Percentiles rank a stretch among this genome's conserved stretches.
Evolutionary conservation across 1,140 invertebrate species (phyloP).

Genomic region (Aphaenogaster rudis): DNA sequence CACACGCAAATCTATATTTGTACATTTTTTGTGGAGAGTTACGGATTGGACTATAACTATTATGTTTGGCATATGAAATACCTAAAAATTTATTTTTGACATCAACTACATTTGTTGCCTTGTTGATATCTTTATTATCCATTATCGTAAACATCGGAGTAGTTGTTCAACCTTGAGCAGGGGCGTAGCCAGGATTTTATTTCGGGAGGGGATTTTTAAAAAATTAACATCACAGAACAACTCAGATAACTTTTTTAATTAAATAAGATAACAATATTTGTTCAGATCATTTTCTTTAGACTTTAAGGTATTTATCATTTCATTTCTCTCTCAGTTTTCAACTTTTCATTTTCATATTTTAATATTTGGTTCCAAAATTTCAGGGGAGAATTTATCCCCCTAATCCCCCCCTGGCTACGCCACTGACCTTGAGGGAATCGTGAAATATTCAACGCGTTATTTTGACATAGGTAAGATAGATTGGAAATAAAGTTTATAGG

Average conservation of each 20-base stretch:
- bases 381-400: no score
- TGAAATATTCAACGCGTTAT: background rate
- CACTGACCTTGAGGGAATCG: background rate
- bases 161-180: background rate
- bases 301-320: no score
- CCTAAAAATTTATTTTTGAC: background rate
- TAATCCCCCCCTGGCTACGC: no score
- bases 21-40: background rate
- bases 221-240: no score
- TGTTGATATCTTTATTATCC: background rate
- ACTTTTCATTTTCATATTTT: no score
- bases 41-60: background rate
- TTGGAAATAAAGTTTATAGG: constrained; percentile 37
- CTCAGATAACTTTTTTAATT: no score
- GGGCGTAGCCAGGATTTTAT: no score
- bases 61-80: background rate
- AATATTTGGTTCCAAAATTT: no score
- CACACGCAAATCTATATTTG: background rate
- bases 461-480: constrained; percentile 10
- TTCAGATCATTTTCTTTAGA: no score
- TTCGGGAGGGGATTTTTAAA: no score
- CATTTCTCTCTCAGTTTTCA: no score
- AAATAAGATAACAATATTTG: no score
- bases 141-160: background rate
- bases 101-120: background rate